Evolutionary conservation across 2,113 vertebrate genomes (phyloP), one percentile per base, ranked within the genome.

Genomic region (Coregonus clupeaformis): DNA sequence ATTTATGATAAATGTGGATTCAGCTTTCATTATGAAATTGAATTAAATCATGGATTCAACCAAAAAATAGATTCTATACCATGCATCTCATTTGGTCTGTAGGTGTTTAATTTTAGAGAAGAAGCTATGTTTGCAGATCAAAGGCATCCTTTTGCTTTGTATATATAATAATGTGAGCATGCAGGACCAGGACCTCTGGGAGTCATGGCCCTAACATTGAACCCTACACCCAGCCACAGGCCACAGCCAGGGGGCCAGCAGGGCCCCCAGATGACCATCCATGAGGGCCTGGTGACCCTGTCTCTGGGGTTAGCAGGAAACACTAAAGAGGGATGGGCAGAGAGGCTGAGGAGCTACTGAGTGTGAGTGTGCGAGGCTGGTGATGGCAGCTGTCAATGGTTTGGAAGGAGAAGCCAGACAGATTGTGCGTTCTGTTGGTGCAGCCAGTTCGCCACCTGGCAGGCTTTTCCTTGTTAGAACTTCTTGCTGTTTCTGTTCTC

Each of bases 391-490:
- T 94, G 93, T 93, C 92, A 93, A 87, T 91, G 92, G 89, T 94
- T 94, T 94, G 93, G 93, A 94, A 94, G 91, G 91, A 93, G 92
- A 93, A 94, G 91, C 49, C 91, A 92, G 93, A 94, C 92, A 94
- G 92, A 94, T 94, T 94, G 93, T 94, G 93, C 91, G 92, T 93
- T 93, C 92, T 93, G 93, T 92, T 93, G 92, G 92, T 94, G 91
- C 92, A 93, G 93, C 93, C 93, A 94, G 92, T 93, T 92, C 92
- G 91, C 93, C 93, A 94, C 93, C 93, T 94, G 93, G 92, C 93
- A 94, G 91, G 89, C 91, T 93, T 91, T 92, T 93, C 92, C 93
- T 93, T 92, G 93, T 94, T 93, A 94, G 91, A 94, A 94, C 91
- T 94, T 94, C 92, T 93, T 91, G 92, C 93, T 91, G 91, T 91